Conservation (phyloP, 2,113 vertebrate genomes). For the Actinemys pallida region DNA sequence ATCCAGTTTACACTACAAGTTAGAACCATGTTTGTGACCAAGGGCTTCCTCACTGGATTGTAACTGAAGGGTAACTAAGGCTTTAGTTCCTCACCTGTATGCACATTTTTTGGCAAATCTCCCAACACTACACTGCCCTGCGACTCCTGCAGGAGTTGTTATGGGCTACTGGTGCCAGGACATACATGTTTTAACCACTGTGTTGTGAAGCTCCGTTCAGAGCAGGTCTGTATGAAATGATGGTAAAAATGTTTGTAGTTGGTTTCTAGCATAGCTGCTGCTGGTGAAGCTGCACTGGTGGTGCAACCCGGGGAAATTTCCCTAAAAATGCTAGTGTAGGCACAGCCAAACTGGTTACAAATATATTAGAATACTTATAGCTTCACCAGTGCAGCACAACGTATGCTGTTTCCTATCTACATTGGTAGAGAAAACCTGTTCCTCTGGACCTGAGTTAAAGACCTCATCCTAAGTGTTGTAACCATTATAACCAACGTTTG, state of each 20-base stretch:
- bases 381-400: too few species aligned
- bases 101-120: too few species aligned
- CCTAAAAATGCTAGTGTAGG: neutral
- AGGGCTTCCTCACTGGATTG: too few species aligned
- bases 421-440: neutral
- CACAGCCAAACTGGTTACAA: rapidly evolving
- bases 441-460: neutral
- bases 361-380: neutral
- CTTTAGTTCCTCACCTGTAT: too few species aligned
- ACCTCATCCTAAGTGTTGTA: neutral
- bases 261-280: neutral
- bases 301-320: neutral
- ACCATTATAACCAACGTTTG: neutral
- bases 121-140: too few species aligned
- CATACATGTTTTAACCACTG: too few species aligned
- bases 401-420: too few species aligned
- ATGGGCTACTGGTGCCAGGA: too few species aligned
- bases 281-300: neutral
- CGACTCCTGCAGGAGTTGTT: too few species aligned
- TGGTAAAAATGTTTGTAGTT: neutral
- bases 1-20: too few species aligned
- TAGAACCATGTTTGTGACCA: too few species aligned
- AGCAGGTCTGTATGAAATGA: neutral
- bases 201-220: neutral
- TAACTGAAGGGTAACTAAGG: neutral